A percentile compares a stretch with the other conserved stretches of the same genome.
Conservation (phyloP, 1,140 invertebrate species). For the Dryas iulia region DNA sequence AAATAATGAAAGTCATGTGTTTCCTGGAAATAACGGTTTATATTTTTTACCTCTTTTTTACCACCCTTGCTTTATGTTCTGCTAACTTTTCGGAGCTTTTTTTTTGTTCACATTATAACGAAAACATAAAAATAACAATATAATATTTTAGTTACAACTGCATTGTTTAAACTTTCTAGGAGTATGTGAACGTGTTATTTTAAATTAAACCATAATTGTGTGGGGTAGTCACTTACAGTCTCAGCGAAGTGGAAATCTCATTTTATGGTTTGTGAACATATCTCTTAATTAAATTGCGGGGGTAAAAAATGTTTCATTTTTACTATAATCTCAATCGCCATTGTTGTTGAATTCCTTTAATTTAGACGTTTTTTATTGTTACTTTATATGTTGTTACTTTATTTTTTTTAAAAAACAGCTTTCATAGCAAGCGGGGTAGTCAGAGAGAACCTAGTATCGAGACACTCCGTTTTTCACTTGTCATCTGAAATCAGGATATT, state of each 20-base stretch:
- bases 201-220: conserved; percentile 24
- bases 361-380: too few species aligned
- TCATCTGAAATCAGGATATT: too few species aligned
- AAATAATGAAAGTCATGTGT: background rate
- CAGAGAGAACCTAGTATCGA: too few species aligned
- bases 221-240: conserved; percentile 31
- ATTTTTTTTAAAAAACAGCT: too few species aligned
- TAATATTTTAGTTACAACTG: background rate
- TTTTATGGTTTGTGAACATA: conserved; percentile 29
- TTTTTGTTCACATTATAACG: background rate
- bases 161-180: background rate
- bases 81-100: background rate
- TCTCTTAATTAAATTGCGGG: conserved; percentile 21
- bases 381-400: too few species aligned
- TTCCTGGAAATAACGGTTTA: background rate
- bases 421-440: too few species aligned
- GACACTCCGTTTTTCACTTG: too few species aligned
- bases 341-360: background rate
- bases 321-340: background rate
- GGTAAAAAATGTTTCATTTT: conserved; percentile 6
- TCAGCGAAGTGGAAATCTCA: conserved; percentile 33
- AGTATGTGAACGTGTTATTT: conserved; percentile 8
- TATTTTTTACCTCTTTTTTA: background rate
- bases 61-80: background rate
- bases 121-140: background rate